Base-by-base conservation (phyloP, 23 tunicate species). In the Aplidium turbinatum region DNA sequence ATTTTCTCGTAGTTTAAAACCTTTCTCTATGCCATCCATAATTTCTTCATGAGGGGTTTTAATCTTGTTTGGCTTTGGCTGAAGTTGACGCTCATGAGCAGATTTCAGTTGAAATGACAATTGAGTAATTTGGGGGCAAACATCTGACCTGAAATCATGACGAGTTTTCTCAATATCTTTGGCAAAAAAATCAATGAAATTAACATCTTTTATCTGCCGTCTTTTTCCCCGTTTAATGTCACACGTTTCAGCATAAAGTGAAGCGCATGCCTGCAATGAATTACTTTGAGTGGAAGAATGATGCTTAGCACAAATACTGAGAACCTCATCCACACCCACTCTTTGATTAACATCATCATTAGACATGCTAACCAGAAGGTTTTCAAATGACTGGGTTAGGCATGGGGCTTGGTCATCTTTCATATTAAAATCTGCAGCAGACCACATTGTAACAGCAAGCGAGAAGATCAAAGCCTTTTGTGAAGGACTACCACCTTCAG, bases 371-470 rank as follows among this genome's bases (percentile, higher is more conserved):
- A 89, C 78, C 22, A 89, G 75, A 1, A 89, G 72, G 6, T 72
- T 52, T 77, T 89, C 96, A 65, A 89, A 78, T 48, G 72, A 68
- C 31, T 60, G 36, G 3, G 96, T 77, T n/a, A 83, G 61, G 35
- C 80, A 78, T 2, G 96, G 96, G 19, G 96, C 96, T 62, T 81
- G 78, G 18, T 81, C 87, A 2, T 85, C 89, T n/a, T 50, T 70
- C 89, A 89, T 83, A 26, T 82, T 74, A 53, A 63, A 78, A 54
- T 89, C 96, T 23, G 96, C 89, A 11, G 96, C 85, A 36, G 96
- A 77, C 96, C 96, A 89, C 28, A 89, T 35, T 19, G 78, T 70
- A 3, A 89, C 89, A 33, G 96, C 85, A 3, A 89, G 61, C 33
- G 88, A 78, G 79, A 88, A 88, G 1, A 88, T 68, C 0, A 76